Percentiles rank a stretch among this genome's conserved stretches.
Conservation (phyloP, 2,797 vertebrate species). For the Brachyalestes nurse region DNA sequence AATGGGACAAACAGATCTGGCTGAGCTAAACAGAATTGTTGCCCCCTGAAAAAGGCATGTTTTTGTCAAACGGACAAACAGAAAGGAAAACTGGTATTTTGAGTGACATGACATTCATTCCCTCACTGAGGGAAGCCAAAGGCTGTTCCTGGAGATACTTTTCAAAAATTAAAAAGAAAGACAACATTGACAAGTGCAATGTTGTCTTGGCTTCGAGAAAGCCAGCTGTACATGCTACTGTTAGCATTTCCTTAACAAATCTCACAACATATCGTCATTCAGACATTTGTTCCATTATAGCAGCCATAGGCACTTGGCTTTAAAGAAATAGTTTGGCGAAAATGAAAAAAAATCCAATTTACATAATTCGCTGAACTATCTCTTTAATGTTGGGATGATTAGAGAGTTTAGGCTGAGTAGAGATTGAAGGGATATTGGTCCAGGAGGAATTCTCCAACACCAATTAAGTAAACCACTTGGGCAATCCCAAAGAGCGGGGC, state of each 20-base stretch:
- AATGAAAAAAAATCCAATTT: background rate
- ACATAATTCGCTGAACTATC: background rate
- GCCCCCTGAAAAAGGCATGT: background rate
- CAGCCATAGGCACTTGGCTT: constrained; percentile 49
- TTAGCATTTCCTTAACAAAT: constrained; percentile 39
- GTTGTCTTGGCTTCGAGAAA: constrained; percentile 52
- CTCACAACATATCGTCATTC: constrained; percentile 5
- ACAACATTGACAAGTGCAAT: constrained; percentile 28
- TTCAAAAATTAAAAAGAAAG: constrained; percentile 30
- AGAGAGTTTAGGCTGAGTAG: constrained; percentile 71
- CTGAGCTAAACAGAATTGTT: background rate
- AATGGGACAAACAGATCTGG: background rate
- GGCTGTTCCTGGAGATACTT: constrained; percentile 32
- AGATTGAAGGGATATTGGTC: constrained; percentile 77
- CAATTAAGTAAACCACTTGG: constrained; percentile 84
- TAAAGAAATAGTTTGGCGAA: background rate
- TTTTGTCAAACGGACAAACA: background rate
- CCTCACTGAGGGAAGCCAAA: constrained; percentile 61
- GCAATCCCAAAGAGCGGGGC: constrained; percentile 88
- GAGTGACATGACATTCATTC: constrained; percentile 10
- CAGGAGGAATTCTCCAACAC: constrained; percentile 83
- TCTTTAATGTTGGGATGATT: constrained; percentile 59
- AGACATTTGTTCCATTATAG: constrained; percentile 40
- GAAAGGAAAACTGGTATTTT: background rate
- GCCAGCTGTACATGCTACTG: constrained; percentile 44